These are phyloP conservation scores for Junco hyemalis DNA, from an alignment of 2,113 vertebrate genomes.

Conservation along the genomic window DNA sequence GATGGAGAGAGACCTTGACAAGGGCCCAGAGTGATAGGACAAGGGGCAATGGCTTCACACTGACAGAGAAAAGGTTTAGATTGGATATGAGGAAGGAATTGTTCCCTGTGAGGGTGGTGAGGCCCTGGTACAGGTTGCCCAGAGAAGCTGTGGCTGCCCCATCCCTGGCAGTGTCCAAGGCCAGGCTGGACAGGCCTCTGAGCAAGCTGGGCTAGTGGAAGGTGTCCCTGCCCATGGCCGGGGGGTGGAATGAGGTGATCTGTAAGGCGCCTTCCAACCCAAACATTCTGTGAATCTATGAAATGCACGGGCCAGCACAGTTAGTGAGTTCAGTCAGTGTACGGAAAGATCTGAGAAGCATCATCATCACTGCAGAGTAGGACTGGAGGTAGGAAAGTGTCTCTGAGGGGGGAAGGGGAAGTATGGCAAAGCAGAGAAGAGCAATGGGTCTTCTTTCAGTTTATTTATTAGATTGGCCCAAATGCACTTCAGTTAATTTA, in stretches of 20 bases:
- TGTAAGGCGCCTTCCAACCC: neutral
- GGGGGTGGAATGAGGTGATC: no score
- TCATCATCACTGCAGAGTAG: neutral
- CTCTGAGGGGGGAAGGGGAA: neutral
- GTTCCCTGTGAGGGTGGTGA: rapidly evolving
- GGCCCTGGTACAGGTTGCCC: neutral
- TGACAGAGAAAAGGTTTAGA: rapidly evolving
- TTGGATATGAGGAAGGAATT: neutral
- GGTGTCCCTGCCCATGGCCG: neutral
- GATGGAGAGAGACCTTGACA: neutral
- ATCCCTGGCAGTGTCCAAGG: rapidly evolving
- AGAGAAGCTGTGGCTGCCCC: neutral
- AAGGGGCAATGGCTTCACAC: neutral
- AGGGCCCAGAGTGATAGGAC: neutral
- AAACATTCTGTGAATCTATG: neutral
- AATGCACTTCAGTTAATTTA: neutral
- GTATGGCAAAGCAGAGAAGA: neutral
- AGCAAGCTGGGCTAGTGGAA: neutral
- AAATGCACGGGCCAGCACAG: neutral
- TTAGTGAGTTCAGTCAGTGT: neutral
- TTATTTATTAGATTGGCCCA: neutral
- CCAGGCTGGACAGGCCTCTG: neutral
- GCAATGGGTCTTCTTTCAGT: neutral
- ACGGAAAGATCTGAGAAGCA: neutral
- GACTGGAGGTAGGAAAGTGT: neutral